These are phyloP conservation scores for Drosophila fuyamai DNA, from an alignment of 1,140 invertebrate species.

Conservation along the genomic window DNA sequence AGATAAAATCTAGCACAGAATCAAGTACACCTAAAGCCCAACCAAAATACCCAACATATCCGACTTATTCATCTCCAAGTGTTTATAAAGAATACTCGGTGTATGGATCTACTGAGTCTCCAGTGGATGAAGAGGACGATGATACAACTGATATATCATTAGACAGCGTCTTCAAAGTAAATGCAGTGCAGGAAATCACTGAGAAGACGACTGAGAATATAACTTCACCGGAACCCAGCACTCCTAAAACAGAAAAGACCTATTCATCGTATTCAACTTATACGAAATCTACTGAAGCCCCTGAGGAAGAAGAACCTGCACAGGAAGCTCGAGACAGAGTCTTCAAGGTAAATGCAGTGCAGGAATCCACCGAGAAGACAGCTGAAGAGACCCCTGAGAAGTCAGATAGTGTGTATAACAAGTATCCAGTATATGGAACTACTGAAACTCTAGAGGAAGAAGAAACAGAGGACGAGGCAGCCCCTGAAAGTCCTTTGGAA, in stretches of 20 bases:
- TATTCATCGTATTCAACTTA: background rate
- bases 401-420: background rate
- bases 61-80: background rate
- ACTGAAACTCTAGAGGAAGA: background rate
- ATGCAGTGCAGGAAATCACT: background rate
- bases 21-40: background rate
- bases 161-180: slow-evolving; percentile 8
- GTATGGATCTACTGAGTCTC: background rate
- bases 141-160: background rate
- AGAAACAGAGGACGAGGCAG: background rate
- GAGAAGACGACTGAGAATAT: background rate
- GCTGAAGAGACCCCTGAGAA: background rate
- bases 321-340: background rate
- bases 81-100: background rate
- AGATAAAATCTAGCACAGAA: background rate
- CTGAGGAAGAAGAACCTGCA: background rate
- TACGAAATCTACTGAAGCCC: background rate
- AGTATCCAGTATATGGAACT: background rate
- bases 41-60: background rate
- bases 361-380: background rate
- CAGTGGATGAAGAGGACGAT: background rate
- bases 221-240: background rate
- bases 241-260: background rate
- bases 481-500: background rate
- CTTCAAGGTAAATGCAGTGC: slow-evolving; percentile 9